phyloP scores from a whole-genome alignment of 2,888 invertebrate genomes.

The Cryptocheilus praepositus region DNA sequence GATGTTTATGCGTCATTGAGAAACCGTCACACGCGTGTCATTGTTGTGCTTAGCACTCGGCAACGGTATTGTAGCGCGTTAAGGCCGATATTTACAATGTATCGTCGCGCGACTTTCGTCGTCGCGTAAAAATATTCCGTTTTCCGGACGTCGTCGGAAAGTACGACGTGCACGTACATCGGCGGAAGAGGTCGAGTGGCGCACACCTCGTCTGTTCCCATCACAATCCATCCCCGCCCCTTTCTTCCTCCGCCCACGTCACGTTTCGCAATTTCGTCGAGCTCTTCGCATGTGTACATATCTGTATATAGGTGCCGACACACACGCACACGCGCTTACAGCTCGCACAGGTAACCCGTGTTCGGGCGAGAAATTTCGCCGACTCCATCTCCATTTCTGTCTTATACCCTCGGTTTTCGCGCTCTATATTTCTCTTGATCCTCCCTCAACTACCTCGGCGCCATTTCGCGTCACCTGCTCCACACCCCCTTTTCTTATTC shows the following conservation, averaged over 20 bases:
- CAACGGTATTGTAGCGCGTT: neutral
- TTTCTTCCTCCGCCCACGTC: constrained; percentile 31
- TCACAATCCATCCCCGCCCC: neutral
- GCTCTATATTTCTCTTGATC: constrained; percentile 34
- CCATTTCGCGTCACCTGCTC: neutral
- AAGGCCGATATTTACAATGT: constrained; percentile 41
- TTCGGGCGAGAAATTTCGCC: constrained; percentile 29
- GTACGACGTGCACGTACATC: constrained; percentile 6
- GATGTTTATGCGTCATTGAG: too few relatives aligned
- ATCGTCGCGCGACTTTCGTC: constrained; percentile 35
- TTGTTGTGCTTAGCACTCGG: too few relatives aligned
- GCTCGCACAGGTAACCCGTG: constrained; percentile 8
- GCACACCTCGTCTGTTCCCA: constrained; percentile 1
- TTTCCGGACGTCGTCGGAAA: constrained; percentile 19
- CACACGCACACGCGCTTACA: neutral
- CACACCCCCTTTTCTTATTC: neutral
- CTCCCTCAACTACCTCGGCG: neutral
- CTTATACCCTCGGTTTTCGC: constrained; percentile 37
- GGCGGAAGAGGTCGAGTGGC: constrained; percentile 9
- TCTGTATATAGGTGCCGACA: too few relatives aligned
- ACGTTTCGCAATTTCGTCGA: constrained; percentile 38
- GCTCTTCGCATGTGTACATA: constrained; percentile 8
- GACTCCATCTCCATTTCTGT: constrained; percentile 37
- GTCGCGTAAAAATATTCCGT: constrained; percentile 20
- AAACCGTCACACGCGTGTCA: too few relatives aligned